These are phyloP conservation scores for Linnaemya vulpina DNA, from an alignment of 2,888 invertebrate species.

Conservation along the genomic window DNA sequence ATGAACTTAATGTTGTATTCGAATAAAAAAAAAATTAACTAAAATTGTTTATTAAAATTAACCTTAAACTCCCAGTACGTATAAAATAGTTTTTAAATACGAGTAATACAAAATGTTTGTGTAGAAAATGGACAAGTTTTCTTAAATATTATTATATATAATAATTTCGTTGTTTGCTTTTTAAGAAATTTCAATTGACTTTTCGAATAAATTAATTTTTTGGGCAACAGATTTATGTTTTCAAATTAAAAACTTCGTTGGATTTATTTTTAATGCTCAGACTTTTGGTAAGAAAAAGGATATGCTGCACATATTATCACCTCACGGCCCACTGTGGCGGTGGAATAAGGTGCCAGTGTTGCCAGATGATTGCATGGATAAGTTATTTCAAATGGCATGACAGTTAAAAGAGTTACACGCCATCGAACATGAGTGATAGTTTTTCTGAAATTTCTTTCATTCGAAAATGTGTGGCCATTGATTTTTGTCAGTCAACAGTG, in stretches of 20 bases:
- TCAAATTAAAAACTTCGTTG: not conserved
- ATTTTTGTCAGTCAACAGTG: no score
- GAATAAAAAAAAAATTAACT: conserved; percentile 17
- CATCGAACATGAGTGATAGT: no score
- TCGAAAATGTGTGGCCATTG: no score
- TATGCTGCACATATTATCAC: no score
- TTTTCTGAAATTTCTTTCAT: no score
- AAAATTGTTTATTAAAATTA: conserved; percentile 32
- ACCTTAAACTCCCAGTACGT: conserved; percentile 58
- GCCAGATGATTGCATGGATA: no score
- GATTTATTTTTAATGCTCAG: not conserved
- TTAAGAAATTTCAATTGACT: not conserved
- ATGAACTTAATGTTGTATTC: conserved; percentile 57
- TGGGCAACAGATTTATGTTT: not conserved
- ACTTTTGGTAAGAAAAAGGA: not conserved
- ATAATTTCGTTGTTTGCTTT: not conserved
- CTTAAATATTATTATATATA: conserved; percentile 16
- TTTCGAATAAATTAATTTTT: not conserved
- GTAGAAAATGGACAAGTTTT: not conserved
- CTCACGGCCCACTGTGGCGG: no score
- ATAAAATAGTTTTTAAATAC: conserved; percentile 26
- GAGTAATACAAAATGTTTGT: conserved; percentile 30
- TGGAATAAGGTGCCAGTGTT: no score
- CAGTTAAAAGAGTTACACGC: no score
- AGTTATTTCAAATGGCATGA: no score